phyloP scores from a whole-genome alignment of 2,113 vertebrate species.

The Atrichornis clamosus region DNA sequence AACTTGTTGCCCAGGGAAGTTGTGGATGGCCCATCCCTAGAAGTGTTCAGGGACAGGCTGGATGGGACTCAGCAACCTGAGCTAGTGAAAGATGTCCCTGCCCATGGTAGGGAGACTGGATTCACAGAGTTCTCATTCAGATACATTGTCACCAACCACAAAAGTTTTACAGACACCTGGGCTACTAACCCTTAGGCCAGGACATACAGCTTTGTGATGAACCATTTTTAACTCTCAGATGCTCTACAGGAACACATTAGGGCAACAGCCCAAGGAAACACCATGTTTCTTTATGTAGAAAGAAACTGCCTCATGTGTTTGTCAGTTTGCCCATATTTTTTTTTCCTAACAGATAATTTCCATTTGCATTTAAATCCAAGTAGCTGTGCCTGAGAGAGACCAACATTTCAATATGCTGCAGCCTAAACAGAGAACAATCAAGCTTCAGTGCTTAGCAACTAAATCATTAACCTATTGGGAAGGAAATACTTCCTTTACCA shows the following conservation, averaged over 20 bases:
- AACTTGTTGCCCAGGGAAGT: rapidly evolving
- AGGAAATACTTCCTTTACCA: slow-evolving; percentile 1
- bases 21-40: neutral
- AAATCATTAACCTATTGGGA: slow-evolving; percentile 46
- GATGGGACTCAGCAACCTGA: neutral
- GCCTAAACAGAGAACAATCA: neutral
- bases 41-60: neutral
- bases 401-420: neutral
- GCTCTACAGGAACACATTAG: neutral
- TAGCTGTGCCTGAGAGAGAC: neutral
- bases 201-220: neutral
- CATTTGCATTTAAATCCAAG: neutral
- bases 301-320: neutral
- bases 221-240: neutral
- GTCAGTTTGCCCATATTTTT: neutral
- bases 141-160: rapidly evolving
- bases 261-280: neutral
- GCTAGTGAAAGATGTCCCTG: neutral
- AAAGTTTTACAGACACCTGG: neutral
- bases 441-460: slow-evolving; percentile 23
- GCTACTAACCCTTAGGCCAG: neutral
- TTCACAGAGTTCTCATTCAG: neutral
- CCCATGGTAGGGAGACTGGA: neutral
- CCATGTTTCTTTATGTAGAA: neutral
- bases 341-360: neutral